Percentiles rank a stretch among this genome's conserved stretches.
Conservation (phyloP, 2,888 invertebrate species). For the Dolichopus griseipennis region DNA sequence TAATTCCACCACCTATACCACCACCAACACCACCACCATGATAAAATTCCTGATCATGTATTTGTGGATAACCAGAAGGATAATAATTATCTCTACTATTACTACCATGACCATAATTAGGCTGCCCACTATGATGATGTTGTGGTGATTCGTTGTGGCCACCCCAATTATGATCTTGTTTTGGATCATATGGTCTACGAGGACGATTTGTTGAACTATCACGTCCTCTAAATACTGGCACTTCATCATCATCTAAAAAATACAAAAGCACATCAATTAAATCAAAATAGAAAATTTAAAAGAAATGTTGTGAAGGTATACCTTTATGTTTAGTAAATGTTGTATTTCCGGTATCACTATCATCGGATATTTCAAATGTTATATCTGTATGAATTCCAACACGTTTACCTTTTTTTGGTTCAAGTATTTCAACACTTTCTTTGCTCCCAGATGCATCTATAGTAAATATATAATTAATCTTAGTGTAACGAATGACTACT, state of each 20-base stretch:
- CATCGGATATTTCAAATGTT: slow-evolving; percentile 41
- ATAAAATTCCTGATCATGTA: slow-evolving; percentile 23
- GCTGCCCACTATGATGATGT: background rate
- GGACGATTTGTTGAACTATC: slow-evolving; percentile 30
- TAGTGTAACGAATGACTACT: no score
- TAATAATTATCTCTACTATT: background rate
- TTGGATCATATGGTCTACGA: slow-evolving; percentile 34
- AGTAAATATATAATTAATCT: background rate
- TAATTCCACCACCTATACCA: slow-evolving; percentile 19
- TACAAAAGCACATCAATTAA: background rate
- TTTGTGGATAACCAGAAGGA: background rate
- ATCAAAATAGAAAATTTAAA: background rate
- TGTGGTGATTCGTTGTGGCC: slow-evolving; percentile 24
- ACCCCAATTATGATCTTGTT: slow-evolving; percentile 32
- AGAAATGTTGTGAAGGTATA: background rate
- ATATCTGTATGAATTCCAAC: slow-evolving; percentile 44
- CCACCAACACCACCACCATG: slow-evolving; percentile 26
- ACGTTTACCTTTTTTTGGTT: slow-evolving; percentile 37
- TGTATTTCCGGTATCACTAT: slow-evolving; percentile 32
- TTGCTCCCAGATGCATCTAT: slow-evolving; percentile 31
- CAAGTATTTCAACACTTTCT: slow-evolving; percentile 42
- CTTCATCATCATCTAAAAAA: slow-evolving; percentile 34
- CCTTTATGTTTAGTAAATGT: slow-evolving; percentile 37
- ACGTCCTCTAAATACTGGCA: slow-evolving; percentile 41
- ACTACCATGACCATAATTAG: background rate